Percentiles rank a stretch among this genome's conserved stretches.
Evolutionary conservation across 2,888 invertebrate species (phyloP).

Genomic region (Sinotaia quadrata): DNA sequence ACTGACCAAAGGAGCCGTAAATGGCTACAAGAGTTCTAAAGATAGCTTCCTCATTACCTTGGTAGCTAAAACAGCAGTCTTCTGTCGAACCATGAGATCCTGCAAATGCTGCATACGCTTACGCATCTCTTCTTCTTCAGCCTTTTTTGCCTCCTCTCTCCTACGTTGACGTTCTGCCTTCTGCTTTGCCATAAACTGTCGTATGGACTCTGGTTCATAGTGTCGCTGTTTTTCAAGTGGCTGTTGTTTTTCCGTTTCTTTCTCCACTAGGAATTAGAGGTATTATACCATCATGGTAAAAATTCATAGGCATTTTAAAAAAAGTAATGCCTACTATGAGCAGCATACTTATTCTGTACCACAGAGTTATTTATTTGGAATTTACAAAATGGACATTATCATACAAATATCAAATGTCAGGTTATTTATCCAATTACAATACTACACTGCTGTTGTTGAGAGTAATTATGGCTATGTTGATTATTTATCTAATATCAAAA

Average conservation of each 20-base stretch:
- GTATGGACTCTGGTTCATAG: conserved; percentile 75
- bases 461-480: too few relatives aligned
- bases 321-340: too few relatives aligned
- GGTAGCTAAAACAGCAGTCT: conserved; percentile 36
- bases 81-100: conserved; percentile 54
- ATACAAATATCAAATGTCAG: too few relatives aligned
- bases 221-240: conserved; percentile 75
- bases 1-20: neutral
- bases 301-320: too few relatives aligned
- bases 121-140: conserved; percentile 53
- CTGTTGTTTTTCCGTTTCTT: conserved; percentile 46
- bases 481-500: too few relatives aligned
- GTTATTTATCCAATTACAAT: too few relatives aligned
- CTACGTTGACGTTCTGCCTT: conserved; percentile 74
- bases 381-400: too few relatives aligned
- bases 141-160: conserved; percentile 68
- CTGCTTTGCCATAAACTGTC: conserved; percentile 77
- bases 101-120: conserved; percentile 44
- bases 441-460: too few relatives aligned
- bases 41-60: conserved; percentile 14
- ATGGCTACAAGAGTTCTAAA: neutral
- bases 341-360: too few relatives aligned
- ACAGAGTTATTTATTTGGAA: too few relatives aligned
- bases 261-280: too few relatives aligned
- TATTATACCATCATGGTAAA: too few relatives aligned